Conservation (phyloP, 1,140 invertebrate species). For the Brachionus sp. region DNA sequence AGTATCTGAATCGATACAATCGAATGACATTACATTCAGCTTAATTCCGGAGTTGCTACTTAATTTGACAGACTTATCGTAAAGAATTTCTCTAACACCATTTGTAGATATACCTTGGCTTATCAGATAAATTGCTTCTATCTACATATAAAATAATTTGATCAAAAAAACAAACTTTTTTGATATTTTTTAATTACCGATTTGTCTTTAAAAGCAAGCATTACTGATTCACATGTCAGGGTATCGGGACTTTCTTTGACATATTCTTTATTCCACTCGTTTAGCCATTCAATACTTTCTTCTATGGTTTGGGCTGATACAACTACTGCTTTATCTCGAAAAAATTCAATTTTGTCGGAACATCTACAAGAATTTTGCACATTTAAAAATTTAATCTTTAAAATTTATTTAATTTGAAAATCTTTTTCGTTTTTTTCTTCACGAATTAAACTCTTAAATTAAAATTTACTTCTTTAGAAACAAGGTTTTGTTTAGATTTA, state of each 20-base stretch:
- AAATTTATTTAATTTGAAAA: too few relatives aligned
- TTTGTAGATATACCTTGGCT: conserved; percentile 56
- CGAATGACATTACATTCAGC: conserved; percentile 57
- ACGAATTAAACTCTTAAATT: too few relatives aligned
- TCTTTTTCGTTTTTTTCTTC: too few relatives aligned
- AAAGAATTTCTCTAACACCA: conserved; percentile 53
- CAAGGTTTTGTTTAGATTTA: too few relatives aligned
- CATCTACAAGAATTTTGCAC: conserved; percentile 49
- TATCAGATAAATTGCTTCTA: conserved; percentile 57
- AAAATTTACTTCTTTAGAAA: too few relatives aligned
- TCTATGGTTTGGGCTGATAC: conserved; percentile 56
- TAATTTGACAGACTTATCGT: conserved; percentile 46
- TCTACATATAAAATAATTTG: conserved; percentile 48
- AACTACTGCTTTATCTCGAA: conserved; percentile 52
- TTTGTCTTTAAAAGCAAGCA: conserved; percentile 53
- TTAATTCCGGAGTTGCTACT: conserved; percentile 46
- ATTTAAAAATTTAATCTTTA: background rate
- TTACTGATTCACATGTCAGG: conserved; percentile 54
- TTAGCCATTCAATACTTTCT: conserved; percentile 56
- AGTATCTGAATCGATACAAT: conserved; percentile 55
- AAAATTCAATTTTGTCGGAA: conserved; percentile 53
- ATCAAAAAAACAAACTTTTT: background rate
- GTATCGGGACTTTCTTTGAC: conserved; percentile 50
- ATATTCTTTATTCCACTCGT: conserved; percentile 50
- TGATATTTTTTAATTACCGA: conserved; percentile 51